phyloP scores from a whole-genome alignment of 2,113 vertebrate genomes.

The Tapirus terrestris region DNA sequence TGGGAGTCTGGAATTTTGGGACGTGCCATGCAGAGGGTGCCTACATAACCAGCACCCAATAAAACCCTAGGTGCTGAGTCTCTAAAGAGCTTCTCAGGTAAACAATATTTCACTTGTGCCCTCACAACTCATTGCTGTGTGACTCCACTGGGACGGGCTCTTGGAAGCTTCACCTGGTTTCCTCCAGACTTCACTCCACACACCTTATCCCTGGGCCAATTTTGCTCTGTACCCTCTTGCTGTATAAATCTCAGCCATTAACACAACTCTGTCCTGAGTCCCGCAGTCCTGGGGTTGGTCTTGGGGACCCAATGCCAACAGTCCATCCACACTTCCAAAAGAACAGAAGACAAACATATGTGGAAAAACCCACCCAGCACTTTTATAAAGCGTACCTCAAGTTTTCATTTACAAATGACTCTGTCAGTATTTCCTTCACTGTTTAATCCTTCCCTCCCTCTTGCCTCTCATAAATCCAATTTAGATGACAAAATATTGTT shows the following conservation, averaged over 20 bases:
- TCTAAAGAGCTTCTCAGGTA: background rate
- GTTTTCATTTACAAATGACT: background rate
- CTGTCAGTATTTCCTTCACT: background rate
- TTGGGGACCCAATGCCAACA: background rate
- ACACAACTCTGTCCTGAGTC: background rate
- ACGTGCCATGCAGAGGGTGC: background rate
- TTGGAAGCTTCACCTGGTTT: background rate
- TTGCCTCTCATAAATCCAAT: background rate
- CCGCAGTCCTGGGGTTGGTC: background rate
- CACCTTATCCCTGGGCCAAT: background rate
- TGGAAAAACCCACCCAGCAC: background rate
- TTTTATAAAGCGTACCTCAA: background rate
- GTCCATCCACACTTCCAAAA: background rate
- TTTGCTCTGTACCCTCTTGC: background rate
- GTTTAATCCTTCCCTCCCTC: background rate
- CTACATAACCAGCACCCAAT: background rate
- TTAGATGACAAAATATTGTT: background rate
- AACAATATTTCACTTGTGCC: fast-evolving
- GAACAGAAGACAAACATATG: background rate
- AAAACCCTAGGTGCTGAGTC: background rate
- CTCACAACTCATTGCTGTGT: background rate
- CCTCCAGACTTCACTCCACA: background rate
- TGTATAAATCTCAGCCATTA: background rate
- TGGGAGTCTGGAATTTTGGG: background rate
- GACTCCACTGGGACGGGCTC: fast-evolving